Evolutionary conservation across 35 echinoderm and acorn worm species (phyloP), one percentile per base, ranked within the genome.

Genomic region (Heliocidaris tuberculata): DNA sequence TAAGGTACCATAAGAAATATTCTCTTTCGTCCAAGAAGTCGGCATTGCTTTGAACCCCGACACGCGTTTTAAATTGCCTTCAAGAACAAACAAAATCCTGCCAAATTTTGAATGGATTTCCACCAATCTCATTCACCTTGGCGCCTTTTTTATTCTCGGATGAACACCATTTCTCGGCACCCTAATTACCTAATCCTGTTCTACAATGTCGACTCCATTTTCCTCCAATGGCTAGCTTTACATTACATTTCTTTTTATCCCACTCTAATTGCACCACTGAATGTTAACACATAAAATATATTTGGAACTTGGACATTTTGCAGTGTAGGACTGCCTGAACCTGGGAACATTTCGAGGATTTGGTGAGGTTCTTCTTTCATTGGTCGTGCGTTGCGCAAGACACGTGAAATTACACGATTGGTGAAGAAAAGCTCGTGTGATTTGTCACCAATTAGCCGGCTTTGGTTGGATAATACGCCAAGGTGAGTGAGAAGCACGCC

Each of bases 51-150:
- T 48, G 47, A 35, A 89, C 31, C 87, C 31, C 31, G 32, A 89
- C 87, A 89, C 87, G 87, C 87, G 87, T 89, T 89, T 47, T 48
- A 89, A 89, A 89, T 89, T 89, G 87, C 47, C 31, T 48, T 89
- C 87, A 89, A 89, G 87, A 47, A 89, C 87, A 48, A 89, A 89
- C 47, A 48, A 89, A 89, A 89, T 89, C 87, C 87, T 9, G 47
- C 12, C 31, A 89, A 89, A 89, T 47, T 89, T 89, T 42, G 7
- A 89, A 89, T 89, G 87, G 87, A 89, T 89, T 89, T 89, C 47
- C 87, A 48, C 87, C 87, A 48, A 89, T 89, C 87, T 89, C 87
- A 47, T 89, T 89, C 87, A 48, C 87, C 87, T 89, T 89, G 87
- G 87, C 13, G 65, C 65, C 65, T 2, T 78, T 78, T 78, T 29